Base-by-base conservation (phyloP, 1,140 invertebrate species). In the Lepidurus packardi region DNA sequence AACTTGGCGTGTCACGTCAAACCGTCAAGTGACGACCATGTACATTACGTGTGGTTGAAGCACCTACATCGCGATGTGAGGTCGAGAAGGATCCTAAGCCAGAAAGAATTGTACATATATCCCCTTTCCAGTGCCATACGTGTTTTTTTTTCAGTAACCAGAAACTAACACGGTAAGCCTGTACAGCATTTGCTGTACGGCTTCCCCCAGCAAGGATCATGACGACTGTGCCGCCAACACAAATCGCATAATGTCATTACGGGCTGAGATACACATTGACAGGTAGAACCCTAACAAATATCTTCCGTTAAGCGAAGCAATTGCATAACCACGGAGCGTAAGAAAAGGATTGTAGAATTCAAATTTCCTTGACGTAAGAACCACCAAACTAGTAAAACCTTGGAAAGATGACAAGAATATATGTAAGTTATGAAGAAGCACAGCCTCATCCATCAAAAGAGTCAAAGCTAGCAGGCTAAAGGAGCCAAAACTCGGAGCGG, bases 161-260 rank as follows among this genome's bases (percentile, higher is more conserved):
- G n/a, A 65, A 65, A 65, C 53, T 21, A 65, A 65, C 53, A 65
- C 53, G 8, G 53, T 65, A 65, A 65, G 53, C 53, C 21, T 65
- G 53, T 65, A n/a, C 53, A 2, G 53, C 7, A 21, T 65, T 65
- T 65, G 16, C 16, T 65, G 53, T 65, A 65, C 6, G 53, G 53
- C 53, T 65, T 65, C 53, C 53, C 34, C 53, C 16, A 65, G 53
- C 21, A 21, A 21, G 53, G 21, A n/a, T 21, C 21, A 21, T 65
- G 53, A 65, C 53, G 53, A 65, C 53, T 65, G 53, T 65, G 53
- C 53, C 53, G 53, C 53, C 53, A 65, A 65, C 53, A 65, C 16
- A 65, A 65, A 65, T 65, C 53, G 53, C 53, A 65, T 65, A 65
- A 65, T 65, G 53, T 65, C 53, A 65, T 65, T 65, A 65, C 16